Evolutionary conservation across 1,140 invertebrate genomes (phyloP).

Genomic region (Drosophila littoralis): DNA sequence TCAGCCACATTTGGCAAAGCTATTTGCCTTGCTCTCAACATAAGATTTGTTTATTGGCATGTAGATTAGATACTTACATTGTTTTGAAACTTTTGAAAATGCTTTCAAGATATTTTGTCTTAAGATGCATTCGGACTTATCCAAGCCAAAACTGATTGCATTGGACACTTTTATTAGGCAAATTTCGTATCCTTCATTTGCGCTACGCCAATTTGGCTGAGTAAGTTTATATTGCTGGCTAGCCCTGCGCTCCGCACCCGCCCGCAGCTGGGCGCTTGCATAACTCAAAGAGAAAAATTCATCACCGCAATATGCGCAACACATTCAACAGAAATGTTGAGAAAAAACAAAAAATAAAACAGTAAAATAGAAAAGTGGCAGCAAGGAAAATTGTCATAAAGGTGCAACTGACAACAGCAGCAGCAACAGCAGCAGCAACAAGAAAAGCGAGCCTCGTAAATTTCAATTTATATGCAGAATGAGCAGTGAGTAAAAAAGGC

Average conservation of each 20-base stretch:
- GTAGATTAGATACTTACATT: no score
- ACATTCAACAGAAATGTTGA: conserved; percentile 46
- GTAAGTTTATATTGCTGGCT: conserved; percentile 73
- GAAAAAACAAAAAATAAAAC: conserved; percentile 29
- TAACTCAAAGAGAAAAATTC: conserved; percentile 83
- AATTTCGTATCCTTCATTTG: conserved; percentile 46
- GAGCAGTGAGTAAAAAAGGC: conserved; percentile 74
- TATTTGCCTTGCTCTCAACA: no score
- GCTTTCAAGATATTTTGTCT: not conserved
- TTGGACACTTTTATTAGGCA: conserved; percentile 37
- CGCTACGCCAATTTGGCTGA: conserved; percentile 70
- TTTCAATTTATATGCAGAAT: conserved; percentile 84
- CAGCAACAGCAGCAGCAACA: conserved; percentile 23
- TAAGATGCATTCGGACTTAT: not conserved
- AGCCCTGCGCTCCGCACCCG: not conserved
- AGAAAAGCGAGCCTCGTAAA: conserved; percentile 64
- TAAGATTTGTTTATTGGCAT: no score
- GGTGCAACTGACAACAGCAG: conserved; percentile 78
- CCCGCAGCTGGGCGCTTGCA: conserved; percentile 22
- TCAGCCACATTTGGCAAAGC: no score
- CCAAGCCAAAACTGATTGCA: not conserved
- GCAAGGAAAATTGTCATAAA: conserved; percentile 84
- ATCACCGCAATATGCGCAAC: conserved; percentile 79
- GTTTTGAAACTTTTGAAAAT: not conserved
- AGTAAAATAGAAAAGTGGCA: conserved; percentile 53